A percentile compares a stretch with the other conserved stretches of the same genome.
These are phyloP conservation scores for Botrylloides violaceus DNA, from an alignment of 23 tunicate genomes.

Conservation along the genomic window DNA sequence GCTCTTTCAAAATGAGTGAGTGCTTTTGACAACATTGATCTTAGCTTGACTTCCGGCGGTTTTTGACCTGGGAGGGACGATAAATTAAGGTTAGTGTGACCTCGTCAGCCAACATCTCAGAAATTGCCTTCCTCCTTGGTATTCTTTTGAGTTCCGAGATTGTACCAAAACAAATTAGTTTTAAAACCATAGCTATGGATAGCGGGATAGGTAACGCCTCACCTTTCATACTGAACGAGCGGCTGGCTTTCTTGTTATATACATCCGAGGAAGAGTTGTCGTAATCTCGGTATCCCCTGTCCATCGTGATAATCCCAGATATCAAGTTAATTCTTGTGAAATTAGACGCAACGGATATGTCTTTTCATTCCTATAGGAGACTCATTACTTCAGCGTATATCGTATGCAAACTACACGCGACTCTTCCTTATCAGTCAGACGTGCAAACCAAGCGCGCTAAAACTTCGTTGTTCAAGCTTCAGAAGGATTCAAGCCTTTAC, in stretches of 20 bases:
- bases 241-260: constrained; percentile 10
- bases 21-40: constrained; percentile 11
- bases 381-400: neutral
- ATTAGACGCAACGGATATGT: neutral
- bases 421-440: too few relatives aligned
- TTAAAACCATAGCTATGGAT: too few relatives aligned
- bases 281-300: constrained; percentile 10
- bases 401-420: too few relatives aligned
- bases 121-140: too few relatives aligned
- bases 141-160: neutral
- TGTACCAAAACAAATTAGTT: too few relatives aligned
- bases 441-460: too few relatives aligned
- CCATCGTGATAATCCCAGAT: neutral
- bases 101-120: too few relatives aligned
- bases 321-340: too few relatives aligned
- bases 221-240: constrained; percentile 30
- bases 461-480: too few relatives aligned
- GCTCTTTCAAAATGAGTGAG: constrained; percentile 18
- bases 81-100: neutral
- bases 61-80: constrained; percentile 14
- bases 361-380: neutral
- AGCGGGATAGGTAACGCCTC: too few relatives aligned
- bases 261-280: constrained; percentile 12
- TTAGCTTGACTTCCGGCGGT: constrained; percentile 11
- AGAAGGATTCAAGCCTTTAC: too few relatives aligned